phyloP scores from a whole-genome alignment of 2,113 vertebrate genomes.

The Saccopteryx bilineata region DNA sequence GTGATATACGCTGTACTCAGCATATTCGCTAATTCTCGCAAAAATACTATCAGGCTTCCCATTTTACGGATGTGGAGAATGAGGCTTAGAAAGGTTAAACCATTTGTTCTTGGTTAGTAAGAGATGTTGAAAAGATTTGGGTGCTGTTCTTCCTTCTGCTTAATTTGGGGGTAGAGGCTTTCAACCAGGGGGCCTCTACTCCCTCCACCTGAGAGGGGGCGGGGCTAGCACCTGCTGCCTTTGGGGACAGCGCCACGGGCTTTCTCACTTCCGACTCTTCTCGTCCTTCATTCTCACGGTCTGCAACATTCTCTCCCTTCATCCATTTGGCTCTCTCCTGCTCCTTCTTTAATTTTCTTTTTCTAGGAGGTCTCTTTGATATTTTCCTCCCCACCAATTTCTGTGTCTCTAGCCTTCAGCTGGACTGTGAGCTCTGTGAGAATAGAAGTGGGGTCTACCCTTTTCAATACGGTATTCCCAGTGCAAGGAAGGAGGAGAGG shows the following conservation, averaged over 20 bases:
- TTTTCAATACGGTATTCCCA: not conserved
- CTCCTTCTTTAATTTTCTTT: not conserved
- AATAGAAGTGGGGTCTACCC: not conserved
- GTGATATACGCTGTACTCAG: not conserved
- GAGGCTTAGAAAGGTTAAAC: not conserved
- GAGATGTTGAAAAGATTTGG: not conserved
- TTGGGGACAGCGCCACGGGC: not conserved
- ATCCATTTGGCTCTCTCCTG: not conserved
- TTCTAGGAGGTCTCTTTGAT: not conserved
- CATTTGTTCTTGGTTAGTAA: not conserved
- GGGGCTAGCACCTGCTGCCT: not conserved
- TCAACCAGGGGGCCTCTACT: not conserved
- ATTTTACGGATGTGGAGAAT: not conserved
- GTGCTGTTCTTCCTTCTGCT: not conserved
- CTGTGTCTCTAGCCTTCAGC: not conserved
- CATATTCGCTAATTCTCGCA: not conserved
- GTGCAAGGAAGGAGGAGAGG: not conserved
- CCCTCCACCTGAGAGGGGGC: fast-evolving
- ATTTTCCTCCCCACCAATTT: not conserved
- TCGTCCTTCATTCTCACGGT: fast-evolving
- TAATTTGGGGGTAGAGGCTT: not conserved
- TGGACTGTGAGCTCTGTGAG: not conserved
- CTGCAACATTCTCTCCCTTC: not conserved
- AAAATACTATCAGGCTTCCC: not conserved
- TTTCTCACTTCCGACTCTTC: not conserved